Percentiles rank a stretch among this genome's conserved stretches.
phyloP scores from a whole-genome alignment of 1,140 invertebrate species.

The Danaus melanippus region DNA sequence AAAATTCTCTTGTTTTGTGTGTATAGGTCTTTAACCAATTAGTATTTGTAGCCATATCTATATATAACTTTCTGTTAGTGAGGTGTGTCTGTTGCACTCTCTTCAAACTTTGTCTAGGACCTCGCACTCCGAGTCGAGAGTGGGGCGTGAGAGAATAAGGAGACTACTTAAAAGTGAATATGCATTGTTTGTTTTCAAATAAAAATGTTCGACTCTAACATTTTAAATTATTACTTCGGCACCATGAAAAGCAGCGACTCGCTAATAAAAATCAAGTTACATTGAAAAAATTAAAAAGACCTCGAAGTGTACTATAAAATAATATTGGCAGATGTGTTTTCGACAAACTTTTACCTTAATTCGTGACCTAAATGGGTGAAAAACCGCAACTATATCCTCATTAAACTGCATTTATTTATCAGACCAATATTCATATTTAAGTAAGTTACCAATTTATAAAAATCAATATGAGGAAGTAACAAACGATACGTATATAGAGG shows the following conservation, averaged over 20 bases:
- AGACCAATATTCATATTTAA: too few species aligned
- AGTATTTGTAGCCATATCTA: constrained; percentile 62
- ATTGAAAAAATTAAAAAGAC: constrained; percentile 20
- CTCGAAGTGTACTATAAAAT: constrained; percentile 11
- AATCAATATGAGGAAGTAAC: too few species aligned
- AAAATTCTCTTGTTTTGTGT: constrained; percentile 67
- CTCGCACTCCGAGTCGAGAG: constrained; percentile 35
- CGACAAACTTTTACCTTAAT: too few species aligned
- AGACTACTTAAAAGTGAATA: constrained; percentile 48
- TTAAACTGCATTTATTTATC: too few species aligned
- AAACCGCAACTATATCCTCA: too few species aligned
- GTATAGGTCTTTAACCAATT: constrained; percentile 70
- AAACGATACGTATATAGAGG: constrained; percentile 1
- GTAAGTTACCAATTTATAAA: too few species aligned
- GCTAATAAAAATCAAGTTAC: constrained; percentile 19
- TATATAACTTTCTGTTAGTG: constrained; percentile 47
- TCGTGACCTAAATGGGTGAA: too few species aligned
- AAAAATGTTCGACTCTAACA: constrained; percentile 27
- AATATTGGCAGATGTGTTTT: not conserved
- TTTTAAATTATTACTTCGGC: constrained; percentile 21
- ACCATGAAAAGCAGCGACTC: constrained; percentile 9
- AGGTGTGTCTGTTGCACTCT: constrained; percentile 44
- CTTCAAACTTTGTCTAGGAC: constrained; percentile 49
- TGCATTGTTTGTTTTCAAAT: constrained; percentile 52
- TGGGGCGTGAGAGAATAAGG: constrained; percentile 50